Conservation (phyloP, 1,140 invertebrate genomes). For the Amyelois transitella region DNA sequence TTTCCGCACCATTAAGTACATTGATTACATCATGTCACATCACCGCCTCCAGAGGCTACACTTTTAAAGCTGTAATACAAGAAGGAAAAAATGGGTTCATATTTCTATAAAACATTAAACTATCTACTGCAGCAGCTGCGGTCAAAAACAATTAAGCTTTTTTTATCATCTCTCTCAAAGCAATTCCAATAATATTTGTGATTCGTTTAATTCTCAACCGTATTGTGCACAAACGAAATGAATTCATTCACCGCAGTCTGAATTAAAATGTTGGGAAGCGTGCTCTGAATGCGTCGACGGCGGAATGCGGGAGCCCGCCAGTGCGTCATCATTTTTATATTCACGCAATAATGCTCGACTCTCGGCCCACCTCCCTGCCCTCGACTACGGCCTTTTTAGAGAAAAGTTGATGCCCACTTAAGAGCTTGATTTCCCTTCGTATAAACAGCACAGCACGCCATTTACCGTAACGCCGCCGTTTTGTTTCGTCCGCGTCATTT, state of each 20-base stretch:
- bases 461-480: not conserved
- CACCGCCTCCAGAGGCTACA: too few species aligned
- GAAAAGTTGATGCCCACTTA: conserved; percentile 2
- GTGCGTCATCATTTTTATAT: not conserved
- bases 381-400: not conserved
- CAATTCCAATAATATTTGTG: not conserved
- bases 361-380: not conserved
- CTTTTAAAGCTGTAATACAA: too few species aligned
- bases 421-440: conserved; percentile 4
- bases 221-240: not conserved
- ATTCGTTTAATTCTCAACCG: not conserved
- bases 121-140: too few species aligned
- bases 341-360: not conserved
- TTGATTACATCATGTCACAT: too few species aligned
- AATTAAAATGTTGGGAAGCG: not conserved
- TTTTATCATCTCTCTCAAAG: too few species aligned
- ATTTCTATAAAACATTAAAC: too few species aligned
- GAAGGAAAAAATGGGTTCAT: too few species aligned
- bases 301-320: not conserved
- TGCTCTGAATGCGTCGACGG: not conserved
- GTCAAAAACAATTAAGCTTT: too few species aligned
- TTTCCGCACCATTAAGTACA: too few species aligned
- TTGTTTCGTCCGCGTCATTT: not conserved
- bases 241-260: not conserved
- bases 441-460: not conserved